phyloP scores from a whole-genome alignment of 2,888 invertebrate species.

The Nematopogon swammerdamellus region DNA sequence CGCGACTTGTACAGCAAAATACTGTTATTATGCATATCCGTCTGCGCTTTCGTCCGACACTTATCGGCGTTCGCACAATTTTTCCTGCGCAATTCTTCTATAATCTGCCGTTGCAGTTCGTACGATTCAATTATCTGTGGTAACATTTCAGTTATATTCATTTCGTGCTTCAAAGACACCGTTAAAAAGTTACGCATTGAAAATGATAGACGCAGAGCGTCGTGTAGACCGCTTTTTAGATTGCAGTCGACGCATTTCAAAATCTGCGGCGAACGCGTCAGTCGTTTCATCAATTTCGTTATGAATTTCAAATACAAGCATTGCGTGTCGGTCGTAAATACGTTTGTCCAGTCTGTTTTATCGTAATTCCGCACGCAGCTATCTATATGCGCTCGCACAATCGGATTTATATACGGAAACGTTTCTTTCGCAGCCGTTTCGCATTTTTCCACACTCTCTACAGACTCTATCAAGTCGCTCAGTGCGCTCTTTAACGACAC shows the following conservation, averaged over 20 bases:
- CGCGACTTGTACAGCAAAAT: conserved; percentile 28
- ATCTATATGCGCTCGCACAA: conserved; percentile 31
- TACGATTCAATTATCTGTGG: conserved; percentile 18
- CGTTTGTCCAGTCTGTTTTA: conserved; percentile 8
- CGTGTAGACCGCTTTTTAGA: conserved; percentile 29
- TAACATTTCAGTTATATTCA: conserved; percentile 17
- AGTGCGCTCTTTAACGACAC: conserved; percentile 21
- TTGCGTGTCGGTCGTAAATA: conserved; percentile 18
- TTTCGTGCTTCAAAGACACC: conserved; percentile 16
- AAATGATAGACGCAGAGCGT: conserved; percentile 30
- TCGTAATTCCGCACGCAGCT: conserved; percentile 15
- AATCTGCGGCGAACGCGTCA: conserved; percentile 22
- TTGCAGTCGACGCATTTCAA: conserved; percentile 36
- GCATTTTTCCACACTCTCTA: conserved; percentile 26
- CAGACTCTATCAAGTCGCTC: conserved; percentile 20
- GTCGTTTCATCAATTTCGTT: conserved; percentile 20
- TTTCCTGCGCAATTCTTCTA: conserved; percentile 19
- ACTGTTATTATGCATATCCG: conserved; percentile 36
- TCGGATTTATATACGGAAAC: conserved; percentile 32
- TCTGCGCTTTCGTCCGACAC: conserved; percentile 30
- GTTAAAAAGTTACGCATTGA: conserved; percentile 25
- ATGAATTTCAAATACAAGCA: conserved; percentile 25
- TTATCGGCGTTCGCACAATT: conserved; percentile 29
- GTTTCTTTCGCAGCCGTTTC: conserved; percentile 19
- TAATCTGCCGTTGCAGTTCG: conserved; percentile 22